A percentile compares a stretch with the other conserved stretches of the same genome.
phyloP scores from a whole-genome alignment of 2,888 invertebrate genomes.

The Fragum sueziense region DNA sequence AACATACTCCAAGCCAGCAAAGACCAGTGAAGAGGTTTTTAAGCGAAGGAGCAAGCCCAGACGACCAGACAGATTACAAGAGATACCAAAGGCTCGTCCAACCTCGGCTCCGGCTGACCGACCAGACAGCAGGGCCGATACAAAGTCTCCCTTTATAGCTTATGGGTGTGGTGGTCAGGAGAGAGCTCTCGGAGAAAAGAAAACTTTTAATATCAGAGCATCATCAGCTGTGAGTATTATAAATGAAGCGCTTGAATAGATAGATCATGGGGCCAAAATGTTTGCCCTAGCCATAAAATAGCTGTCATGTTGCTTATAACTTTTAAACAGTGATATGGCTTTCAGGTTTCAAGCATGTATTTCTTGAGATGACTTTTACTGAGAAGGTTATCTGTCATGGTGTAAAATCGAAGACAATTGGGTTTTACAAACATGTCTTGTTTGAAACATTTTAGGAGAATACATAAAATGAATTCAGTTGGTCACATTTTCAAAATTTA shows the following conservation, averaged over 20 bases:
- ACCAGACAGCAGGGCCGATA: slow-evolving; percentile 36
- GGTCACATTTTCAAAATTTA: not conserved
- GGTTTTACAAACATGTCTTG: no score
- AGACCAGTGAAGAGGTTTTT: slow-evolving; percentile 57
- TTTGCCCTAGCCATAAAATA: no score
- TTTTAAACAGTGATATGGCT: no score
- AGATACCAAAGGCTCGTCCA: slow-evolving; percentile 48
- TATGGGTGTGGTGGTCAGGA: slow-evolving; percentile 63
- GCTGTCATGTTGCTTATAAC: no score
- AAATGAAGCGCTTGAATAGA: no score
- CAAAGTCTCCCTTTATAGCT: slow-evolving; percentile 61
- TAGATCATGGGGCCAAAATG: no score
- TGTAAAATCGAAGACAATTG: no score
- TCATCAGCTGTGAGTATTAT: slow-evolving; percentile 65
- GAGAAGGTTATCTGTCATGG: no score
- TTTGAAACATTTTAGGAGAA: not conserved
- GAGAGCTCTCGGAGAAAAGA: slow-evolving; percentile 52
- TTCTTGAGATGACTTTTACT: no score
- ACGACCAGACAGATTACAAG: slow-evolving; percentile 58
- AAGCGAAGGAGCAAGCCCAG: slow-evolving; percentile 53
- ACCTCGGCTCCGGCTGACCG: slow-evolving; percentile 47
- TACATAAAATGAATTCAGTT: not conserved
- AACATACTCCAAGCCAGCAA: slow-evolving; percentile 56
- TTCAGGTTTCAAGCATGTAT: no score
- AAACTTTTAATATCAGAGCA: slow-evolving; percentile 68